Conservation (phyloP, 2,888 invertebrate genomes). For the Acronicta alni region DNA sequence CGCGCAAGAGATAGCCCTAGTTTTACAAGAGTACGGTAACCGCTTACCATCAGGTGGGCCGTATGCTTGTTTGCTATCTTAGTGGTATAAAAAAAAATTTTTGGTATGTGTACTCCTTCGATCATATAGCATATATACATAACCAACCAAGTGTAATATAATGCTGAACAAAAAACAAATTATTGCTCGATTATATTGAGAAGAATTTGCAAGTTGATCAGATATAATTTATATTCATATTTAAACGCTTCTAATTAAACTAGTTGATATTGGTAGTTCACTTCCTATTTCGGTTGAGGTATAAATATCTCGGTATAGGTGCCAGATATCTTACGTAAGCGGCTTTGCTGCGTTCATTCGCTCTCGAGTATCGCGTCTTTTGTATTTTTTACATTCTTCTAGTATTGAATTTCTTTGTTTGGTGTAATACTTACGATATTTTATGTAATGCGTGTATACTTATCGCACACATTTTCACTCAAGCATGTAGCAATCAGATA, state of each 20-base stretch:
- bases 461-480: conserved; percentile 24
- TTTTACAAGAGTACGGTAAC: no score
- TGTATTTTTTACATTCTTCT: conserved; percentile 39
- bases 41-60: no score
- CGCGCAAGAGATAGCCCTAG: no score
- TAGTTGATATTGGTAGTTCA: conserved; percentile 39
- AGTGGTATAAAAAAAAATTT: no score
- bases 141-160: no score
- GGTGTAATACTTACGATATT: conserved; percentile 41
- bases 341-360: conserved; percentile 22
- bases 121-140: no score
- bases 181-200: no score
- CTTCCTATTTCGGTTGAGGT: conserved; percentile 52
- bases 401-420: conserved; percentile 36
- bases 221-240: conserved; percentile 27
- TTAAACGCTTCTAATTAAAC: conserved; percentile 46
- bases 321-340: conserved; percentile 48
- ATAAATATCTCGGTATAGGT: conserved; percentile 33
- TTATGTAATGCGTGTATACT: conserved; percentile 34
- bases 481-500: conserved; percentile 31
- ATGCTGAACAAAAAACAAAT: no score
- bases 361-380: conserved; percentile 26
- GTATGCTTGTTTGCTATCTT: no score
- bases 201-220: conserved; percentile 38
- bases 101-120: no score